Evolutionary conservation across 2,113 vertebrate species (phyloP).

Genomic region (Antechinus flavipes): DNA sequence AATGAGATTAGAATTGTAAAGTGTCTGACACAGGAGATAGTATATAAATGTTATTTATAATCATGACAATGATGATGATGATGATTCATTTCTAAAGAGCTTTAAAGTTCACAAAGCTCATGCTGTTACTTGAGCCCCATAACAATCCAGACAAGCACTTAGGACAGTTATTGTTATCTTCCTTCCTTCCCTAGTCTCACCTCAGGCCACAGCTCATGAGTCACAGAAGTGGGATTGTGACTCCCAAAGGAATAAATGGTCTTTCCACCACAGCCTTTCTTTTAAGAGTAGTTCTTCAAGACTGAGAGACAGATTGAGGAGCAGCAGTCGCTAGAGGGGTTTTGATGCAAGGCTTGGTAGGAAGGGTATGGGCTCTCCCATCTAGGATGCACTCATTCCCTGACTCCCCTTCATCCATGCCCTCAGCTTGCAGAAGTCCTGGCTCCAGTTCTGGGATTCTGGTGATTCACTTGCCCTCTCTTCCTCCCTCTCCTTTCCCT

Average conservation of each 20-base stretch:
- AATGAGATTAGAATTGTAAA: background rate
- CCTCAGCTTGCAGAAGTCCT: background rate
- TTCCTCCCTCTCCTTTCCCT: no score
- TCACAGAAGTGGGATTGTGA: background rate
- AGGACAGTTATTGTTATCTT: background rate
- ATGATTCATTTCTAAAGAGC: background rate
- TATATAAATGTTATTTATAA: background rate
- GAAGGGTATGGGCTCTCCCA: background rate
- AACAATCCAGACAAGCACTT: background rate
- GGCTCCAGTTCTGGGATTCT: background rate
- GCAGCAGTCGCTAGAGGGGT: no score
- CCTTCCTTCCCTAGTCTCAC: background rate
- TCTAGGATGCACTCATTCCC: background rate
- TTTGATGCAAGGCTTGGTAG: no score
- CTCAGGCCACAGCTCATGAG: background rate
- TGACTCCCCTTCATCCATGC: background rate
- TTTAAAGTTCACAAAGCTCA: background rate
- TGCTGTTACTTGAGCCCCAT: background rate
- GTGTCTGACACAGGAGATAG: background rate
- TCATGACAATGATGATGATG: background rate
- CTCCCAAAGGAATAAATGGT: background rate
- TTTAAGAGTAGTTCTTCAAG: background rate
- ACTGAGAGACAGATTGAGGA: no score
- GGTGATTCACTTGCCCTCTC: background rate
- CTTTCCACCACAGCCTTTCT: background rate